phyloP scores from a whole-genome alignment of 2,888 invertebrate genomes.

The Acleris sparsana region DNA sequence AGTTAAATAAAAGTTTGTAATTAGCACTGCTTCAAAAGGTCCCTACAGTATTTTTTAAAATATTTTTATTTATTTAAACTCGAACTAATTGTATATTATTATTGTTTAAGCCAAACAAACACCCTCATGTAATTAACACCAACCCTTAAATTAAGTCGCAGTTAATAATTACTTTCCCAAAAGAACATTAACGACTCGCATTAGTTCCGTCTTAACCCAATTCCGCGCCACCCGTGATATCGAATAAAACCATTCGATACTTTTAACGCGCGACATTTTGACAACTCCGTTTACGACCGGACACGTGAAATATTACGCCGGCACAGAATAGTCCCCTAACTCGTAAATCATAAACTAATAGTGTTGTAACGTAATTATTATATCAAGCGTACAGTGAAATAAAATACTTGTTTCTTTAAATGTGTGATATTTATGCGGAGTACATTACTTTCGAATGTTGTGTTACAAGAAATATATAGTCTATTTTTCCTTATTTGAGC shows the following conservation, averaged over 20 bases:
- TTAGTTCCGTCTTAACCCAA: slow-evolving; percentile 8
- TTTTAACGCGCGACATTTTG: slow-evolving; percentile 37
- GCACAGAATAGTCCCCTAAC: slow-evolving; percentile 44
- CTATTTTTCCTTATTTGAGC: no score
- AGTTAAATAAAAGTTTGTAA: no score
- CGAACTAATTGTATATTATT: no score
- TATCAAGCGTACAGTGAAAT: slow-evolving; percentile 27
- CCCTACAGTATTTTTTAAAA: no score
- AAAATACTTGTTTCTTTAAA: slow-evolving; percentile 9
- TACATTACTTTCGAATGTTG: not conserved
- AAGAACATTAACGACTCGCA: slow-evolving; percentile 19
- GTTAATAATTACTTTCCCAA: slow-evolving; percentile 6
- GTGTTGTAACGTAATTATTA: slow-evolving; percentile 40
- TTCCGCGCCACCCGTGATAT: slow-evolving; percentile 30
- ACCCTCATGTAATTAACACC: not conserved
- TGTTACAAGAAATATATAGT: not conserved
- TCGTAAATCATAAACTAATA: slow-evolving; percentile 49
- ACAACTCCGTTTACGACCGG: slow-evolving; percentile 46
- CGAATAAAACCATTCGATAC: slow-evolving; percentile 29
- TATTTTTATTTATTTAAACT: no score
- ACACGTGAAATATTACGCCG: slow-evolving; percentile 44
- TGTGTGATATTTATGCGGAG: not conserved
- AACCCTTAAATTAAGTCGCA: not conserved
- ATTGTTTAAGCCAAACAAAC: no score
- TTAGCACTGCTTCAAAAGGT: no score